Evolutionary conservation across 2,797 vertebrate species (phyloP).

Genomic region (Forpus xanthops): DNA sequence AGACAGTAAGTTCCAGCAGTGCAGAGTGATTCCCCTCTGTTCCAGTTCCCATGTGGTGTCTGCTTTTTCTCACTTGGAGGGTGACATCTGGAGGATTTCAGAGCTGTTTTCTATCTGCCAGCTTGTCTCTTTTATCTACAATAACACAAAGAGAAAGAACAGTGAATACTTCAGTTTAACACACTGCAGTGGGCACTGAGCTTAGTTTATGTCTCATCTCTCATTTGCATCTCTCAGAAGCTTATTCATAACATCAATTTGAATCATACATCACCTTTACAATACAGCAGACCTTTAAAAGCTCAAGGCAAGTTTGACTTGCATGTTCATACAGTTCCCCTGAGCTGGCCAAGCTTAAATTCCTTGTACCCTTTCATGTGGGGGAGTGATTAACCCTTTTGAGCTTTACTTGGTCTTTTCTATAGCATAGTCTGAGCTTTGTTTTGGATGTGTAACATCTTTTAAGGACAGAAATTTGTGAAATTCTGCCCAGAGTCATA

Average conservation of each 20-base stretch:
- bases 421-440: not conserved
- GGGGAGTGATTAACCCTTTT: not conserved
- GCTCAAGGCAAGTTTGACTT: constrained; percentile 3
- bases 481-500: not conserved
- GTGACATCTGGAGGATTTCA: not conserved
- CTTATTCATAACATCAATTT: not conserved
- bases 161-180: not conserved
- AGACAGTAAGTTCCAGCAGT: not conserved
- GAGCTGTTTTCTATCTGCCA: not conserved
- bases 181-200: rapidly evolving
- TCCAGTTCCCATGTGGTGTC: not conserved
- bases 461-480: not conserved
- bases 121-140: constrained; percentile 46
- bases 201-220: not conserved
- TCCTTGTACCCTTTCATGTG: not conserved
- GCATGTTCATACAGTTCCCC: not conserved
- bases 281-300: not conserved
- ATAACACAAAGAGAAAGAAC: not conserved
- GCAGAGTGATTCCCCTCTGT: not conserved
- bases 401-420: not conserved
- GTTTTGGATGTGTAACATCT: not conserved
- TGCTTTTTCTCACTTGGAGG: not conserved
- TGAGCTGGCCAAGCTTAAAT: not conserved
- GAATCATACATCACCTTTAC: not conserved
- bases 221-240: not conserved